phyloP scores from a whole-genome alignment of 2,888 invertebrate species.

The Ophioninae sp. region DNA sequence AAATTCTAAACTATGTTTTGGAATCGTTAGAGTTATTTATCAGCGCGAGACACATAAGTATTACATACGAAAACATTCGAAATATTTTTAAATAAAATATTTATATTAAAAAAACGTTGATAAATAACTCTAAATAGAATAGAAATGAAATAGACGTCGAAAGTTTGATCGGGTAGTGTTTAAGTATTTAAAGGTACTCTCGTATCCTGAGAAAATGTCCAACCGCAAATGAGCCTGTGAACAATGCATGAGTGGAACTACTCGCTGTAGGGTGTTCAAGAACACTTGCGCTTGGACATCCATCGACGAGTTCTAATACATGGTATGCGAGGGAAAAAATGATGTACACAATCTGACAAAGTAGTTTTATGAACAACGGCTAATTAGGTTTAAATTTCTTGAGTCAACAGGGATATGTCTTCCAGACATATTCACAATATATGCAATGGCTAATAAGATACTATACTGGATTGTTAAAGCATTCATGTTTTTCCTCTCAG shows the following conservation, averaged over 20 bases:
- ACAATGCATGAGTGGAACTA: neutral
- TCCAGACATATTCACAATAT: neutral
- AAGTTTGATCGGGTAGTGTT: no score
- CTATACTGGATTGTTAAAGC: neutral
- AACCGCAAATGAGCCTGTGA: neutral
- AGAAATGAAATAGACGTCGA: no score
- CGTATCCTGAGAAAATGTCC: neutral
- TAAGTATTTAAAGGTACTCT: no score
- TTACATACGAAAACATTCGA: neutral
- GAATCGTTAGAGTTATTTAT: neutral
- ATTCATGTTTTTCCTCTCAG: neutral
- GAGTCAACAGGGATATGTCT: neutral
- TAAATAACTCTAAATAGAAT: no score
- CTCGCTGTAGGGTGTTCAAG: neutral
- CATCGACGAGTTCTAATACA: neutral
- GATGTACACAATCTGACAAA: neutral
- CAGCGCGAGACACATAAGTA: neutral
- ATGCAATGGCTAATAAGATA: neutral
- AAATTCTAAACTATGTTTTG: neutral
- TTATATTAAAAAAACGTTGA: no score
- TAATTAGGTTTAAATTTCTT: neutral
- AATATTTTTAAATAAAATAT: neutral
- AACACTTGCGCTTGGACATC: neutral
- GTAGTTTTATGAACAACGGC: neutral
- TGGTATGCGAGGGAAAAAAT: neutral